Evolutionary conservation across 2,113 vertebrate species (phyloP).

Genomic region (Pipra filicauda): DNA sequence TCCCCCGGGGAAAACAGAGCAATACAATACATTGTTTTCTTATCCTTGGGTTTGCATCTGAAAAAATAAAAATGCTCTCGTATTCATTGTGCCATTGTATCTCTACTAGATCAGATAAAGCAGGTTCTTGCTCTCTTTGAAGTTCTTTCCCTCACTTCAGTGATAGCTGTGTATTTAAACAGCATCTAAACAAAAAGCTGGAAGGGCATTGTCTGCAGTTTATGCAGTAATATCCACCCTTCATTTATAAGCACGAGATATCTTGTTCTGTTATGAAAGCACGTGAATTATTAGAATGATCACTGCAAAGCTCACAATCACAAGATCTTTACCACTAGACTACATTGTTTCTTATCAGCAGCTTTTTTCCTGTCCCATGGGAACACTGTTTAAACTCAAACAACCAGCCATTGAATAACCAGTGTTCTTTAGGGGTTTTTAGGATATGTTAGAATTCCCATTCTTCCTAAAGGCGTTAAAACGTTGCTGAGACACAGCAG

Average conservation of each 20-base stretch:
- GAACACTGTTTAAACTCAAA: not conserved
- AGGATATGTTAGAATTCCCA: not conserved
- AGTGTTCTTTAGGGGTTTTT: not conserved
- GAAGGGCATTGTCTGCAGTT: not conserved
- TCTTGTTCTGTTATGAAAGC: slow-evolving; percentile 25
- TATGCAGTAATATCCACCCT: not conserved
- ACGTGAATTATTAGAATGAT: not conserved
- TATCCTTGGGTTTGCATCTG: not conserved
- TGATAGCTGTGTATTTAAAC: not conserved
- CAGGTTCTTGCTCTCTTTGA: not conserved
- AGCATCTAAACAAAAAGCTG: slow-evolving; percentile 25
- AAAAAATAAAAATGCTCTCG: not conserved
- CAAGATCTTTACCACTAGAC: not conserved
- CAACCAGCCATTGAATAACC: not conserved
- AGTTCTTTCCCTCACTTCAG: not conserved
- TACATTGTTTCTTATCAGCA: slow-evolving; percentile 40
- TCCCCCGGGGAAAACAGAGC: not conserved
- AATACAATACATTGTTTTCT: not conserved
- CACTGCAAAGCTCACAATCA: slow-evolving; percentile 37
- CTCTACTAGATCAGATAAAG: slow-evolving; percentile 13
- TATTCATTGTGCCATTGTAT: slow-evolving; percentile 4
- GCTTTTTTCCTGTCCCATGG: slow-evolving; percentile 45
- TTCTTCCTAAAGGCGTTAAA: not conserved
- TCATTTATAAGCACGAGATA: slow-evolving; percentile 1
- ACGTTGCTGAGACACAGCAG: not conserved